Evolutionary conservation across 2,888 invertebrate species (phyloP).

Genomic region (Lissonota sp.): DNA sequence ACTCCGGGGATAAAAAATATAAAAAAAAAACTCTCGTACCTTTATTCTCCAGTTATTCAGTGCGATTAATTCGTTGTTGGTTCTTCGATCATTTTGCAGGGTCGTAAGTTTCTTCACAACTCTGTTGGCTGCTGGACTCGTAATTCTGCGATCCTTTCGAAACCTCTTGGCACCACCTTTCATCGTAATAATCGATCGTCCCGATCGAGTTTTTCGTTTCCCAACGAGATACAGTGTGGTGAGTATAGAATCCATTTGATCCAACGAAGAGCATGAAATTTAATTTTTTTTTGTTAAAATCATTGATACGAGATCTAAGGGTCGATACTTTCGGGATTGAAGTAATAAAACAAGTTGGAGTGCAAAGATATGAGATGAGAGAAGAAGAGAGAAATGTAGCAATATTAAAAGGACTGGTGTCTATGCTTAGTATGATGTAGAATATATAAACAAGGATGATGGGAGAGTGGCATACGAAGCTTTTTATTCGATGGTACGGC

Average conservation of each 20-base stretch:
- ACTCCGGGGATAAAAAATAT: too few relatives aligned
- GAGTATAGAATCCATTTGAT: constrained; percentile 62
- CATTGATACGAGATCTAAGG: too few relatives aligned
- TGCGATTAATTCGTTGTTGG: background rate
- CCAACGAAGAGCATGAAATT: too few relatives aligned
- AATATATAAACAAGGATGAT: background rate
- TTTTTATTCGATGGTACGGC: constrained; percentile 53
- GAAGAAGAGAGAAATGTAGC: too few relatives aligned
- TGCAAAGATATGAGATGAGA: too few relatives aligned
- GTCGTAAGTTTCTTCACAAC: constrained; percentile 61
- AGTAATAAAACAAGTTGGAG: too few relatives aligned
- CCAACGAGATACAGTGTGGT: constrained; percentile 85
- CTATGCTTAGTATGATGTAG: too few relatives aligned
- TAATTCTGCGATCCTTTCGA: constrained; percentile 84
- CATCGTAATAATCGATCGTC: constrained; percentile 86
- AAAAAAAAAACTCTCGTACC: too few relatives aligned
- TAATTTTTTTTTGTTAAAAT: too few relatives aligned
- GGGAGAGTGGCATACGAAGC: constrained; percentile 24
- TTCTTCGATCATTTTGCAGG: constrained; percentile 65
- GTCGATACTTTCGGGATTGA: too few relatives aligned
- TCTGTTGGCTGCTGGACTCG: constrained; percentile 70
- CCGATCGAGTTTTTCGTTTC: constrained; percentile 86
- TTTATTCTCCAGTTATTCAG: background rate
- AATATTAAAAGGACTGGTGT: too few relatives aligned
- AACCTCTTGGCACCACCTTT: constrained; percentile 87